Base-by-base conservation (phyloP, 2,113 vertebrate genomes). In the Lichenostomus cassidix region DNA sequence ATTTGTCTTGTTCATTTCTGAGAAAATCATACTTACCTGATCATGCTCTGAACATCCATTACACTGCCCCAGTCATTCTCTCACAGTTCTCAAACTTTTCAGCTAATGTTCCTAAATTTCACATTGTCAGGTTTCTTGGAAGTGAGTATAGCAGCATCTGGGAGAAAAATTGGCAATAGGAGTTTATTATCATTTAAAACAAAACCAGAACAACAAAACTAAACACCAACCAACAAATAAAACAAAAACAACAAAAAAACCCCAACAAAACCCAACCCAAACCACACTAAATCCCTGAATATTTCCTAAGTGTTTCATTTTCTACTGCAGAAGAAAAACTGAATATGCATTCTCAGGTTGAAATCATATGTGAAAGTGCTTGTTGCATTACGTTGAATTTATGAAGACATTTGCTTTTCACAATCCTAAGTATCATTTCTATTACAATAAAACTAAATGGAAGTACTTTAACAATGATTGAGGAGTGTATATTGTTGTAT, bases 61-160 rank as follows among this genome's bases (percentile, higher is more conserved):
- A 19, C 1, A 5, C 42, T 78, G 47, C 16, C 11, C 15, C 0
- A 14, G 23, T 68, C 2, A 1, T 35, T 75, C 12, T 80, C 33
- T 53, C 19, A 37, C 31, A 68, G 35, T 27, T 90, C 27, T 69
- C 37, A 49, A 58, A 53, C 28, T n/a, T 69, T 68, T 21, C 62
- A 60, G 12, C 9, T 33, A 0, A 23, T 21, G 23, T 33, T 82
- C 35, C 56, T 37, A 16, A 42, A 50, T 62, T 42, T 50, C 39
- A 46, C 1, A n/a, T 65, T 65, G 41, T 10, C 12, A 35, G 31
- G 7, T 44, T 94, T 62, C 41, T 65, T 94, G 55, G 42, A 70
- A 79, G 14, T 27, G 15, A 47, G 6, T 50, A 46, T 28, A 37
- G 52, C 15, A 65, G 29, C 20, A 41, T 70, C 69, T 63, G 28